phyloP scores from a whole-genome alignment of 2,113 vertebrate genomes.

The Menidia beryllina region DNA sequence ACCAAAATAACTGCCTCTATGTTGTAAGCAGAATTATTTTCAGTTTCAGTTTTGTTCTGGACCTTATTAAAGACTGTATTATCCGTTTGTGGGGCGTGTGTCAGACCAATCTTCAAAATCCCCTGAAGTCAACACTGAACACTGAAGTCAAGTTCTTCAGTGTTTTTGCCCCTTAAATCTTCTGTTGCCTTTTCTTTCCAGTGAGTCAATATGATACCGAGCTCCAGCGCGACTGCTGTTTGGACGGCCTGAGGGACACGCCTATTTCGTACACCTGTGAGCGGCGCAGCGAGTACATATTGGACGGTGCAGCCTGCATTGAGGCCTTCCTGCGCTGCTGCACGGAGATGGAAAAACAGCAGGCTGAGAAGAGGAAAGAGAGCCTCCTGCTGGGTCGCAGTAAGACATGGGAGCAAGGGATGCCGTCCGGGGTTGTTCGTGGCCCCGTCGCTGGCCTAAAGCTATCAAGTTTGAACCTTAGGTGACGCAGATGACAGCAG shows the following conservation, averaged over 20 bases:
- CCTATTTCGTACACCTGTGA: constrained; percentile 81
- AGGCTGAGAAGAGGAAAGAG: constrained; percentile 27
- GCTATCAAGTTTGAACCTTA: constrained; percentile 23
- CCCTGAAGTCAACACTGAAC: too few relatives aligned
- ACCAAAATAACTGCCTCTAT: too few relatives aligned
- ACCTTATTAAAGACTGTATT: too few relatives aligned
- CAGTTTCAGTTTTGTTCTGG: too few relatives aligned
- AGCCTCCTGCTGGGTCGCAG: constrained; percentile 66
- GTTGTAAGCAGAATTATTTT: too few relatives aligned
- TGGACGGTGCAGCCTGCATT: constrained; percentile 71
- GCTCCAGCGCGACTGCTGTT: constrained; percentile 79
- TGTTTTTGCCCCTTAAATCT: too few relatives aligned
- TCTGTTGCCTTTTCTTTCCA: constrained; percentile 33
- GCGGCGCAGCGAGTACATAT: constrained; percentile 76
- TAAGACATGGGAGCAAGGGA: constrained; percentile 50
- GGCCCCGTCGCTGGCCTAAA: background rate
- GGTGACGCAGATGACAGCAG: constrained; percentile 59
- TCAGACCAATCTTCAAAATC: too few relatives aligned
- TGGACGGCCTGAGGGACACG: constrained; percentile 83
- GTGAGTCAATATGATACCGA: constrained; percentile 72
- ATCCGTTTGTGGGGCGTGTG: too few relatives aligned
- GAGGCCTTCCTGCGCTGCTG: constrained; percentile 88
- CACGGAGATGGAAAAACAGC: constrained; percentile 39
- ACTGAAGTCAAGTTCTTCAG: too few relatives aligned
- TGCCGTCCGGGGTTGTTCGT: background rate